phyloP scores from a whole-genome alignment of 2,797 vertebrate species.

The Peromyscus eremicus region DNA sequence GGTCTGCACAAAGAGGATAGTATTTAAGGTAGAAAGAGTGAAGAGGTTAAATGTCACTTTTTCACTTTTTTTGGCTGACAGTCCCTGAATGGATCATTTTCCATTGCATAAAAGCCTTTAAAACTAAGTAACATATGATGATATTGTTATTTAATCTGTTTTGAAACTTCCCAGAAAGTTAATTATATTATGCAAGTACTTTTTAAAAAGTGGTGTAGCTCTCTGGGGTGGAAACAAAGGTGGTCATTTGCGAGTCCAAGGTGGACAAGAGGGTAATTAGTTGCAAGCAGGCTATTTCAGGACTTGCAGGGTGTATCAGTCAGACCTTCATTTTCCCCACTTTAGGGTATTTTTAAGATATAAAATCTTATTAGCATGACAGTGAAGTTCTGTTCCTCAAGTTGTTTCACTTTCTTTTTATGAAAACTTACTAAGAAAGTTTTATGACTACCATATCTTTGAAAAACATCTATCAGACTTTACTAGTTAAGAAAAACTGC shows the following conservation, averaged over 20 bases:
- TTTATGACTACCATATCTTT: not conserved
- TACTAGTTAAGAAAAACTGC: not conserved
- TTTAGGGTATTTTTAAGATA: not conserved
- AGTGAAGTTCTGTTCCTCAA: not conserved
- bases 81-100: constrained; percentile 13
- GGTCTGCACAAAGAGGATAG: constrained; percentile 1
- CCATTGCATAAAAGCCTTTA: not conserved
- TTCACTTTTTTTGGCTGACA: not conserved
- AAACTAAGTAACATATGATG: constrained; percentile 31
- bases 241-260: constrained; percentile 34
- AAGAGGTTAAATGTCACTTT: not conserved
- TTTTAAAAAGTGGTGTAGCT: constrained; percentile 39
- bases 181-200: constrained; percentile 60
- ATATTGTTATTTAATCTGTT: constrained; percentile 59
- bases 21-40: not conserved
- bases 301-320: not conserved
- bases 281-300: constrained; percentile 20
- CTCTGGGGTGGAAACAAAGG: not conserved
- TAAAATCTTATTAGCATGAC: constrained; percentile 9
- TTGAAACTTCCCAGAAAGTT: constrained; percentile 58
- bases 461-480: not conserved
- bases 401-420: constrained; percentile 11
- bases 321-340: not conserved
- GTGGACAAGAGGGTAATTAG: constrained; percentile 7
- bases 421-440: constrained; percentile 16